Evolutionary conservation across 2,797 vertebrate genomes (phyloP).

Genomic region (Urosaurus nigricauda): DNA sequence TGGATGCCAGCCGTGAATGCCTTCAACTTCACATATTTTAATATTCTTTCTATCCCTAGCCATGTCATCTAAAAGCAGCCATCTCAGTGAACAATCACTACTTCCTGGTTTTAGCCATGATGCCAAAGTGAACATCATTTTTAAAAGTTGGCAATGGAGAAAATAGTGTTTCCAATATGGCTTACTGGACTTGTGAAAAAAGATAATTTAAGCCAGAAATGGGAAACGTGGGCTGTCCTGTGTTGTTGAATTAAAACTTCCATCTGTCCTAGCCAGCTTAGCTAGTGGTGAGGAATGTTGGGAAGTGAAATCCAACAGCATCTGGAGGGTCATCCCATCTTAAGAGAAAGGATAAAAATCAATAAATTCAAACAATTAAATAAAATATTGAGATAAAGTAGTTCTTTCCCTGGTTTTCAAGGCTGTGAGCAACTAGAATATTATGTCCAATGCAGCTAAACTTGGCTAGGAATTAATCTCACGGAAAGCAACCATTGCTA

Average conservation of each 20-base stretch:
- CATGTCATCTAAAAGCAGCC: not conserved
- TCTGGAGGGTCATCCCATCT: no score
- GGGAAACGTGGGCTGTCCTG: not conserved
- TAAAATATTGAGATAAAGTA: not conserved
- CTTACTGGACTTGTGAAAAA: not conserved
- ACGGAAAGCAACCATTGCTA: not conserved
- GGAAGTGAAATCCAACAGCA: not conserved
- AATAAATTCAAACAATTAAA: no score
- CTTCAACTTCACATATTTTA: no score
- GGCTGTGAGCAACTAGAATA: not conserved
- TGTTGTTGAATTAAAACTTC: not conserved
- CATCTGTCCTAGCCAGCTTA: not conserved
- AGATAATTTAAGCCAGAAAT: not conserved
- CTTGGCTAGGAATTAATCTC: not conserved
- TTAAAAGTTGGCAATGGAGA: not conserved
- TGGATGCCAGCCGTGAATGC: no score
- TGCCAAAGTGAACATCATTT: no score
- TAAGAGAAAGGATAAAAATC: no score
- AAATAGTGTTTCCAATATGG: not conserved
- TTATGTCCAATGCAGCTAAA: not conserved
- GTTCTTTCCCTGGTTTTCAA: not conserved
- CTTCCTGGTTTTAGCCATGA: not conserved
- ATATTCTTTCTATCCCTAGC: no score
- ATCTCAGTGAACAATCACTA: not conserved
- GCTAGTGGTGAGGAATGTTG: not conserved